Evolutionary conservation across 2,797 vertebrate species (phyloP).

Genomic region (Gobionotothen gibberifrons): DNA sequence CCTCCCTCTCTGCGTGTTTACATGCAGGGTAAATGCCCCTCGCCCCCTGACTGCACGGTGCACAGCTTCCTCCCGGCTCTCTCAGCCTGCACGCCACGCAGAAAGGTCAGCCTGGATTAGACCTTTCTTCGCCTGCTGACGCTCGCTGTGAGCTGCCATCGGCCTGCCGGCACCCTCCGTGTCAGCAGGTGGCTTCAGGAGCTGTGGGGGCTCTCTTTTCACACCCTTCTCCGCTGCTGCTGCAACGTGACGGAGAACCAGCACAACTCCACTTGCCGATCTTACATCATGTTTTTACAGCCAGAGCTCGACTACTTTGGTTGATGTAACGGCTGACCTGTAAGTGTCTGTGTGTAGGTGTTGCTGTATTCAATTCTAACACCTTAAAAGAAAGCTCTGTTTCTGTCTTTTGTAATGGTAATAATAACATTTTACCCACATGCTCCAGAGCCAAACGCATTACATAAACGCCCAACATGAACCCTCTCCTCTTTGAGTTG

Average conservation of each 20-base stretch:
- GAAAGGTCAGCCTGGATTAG: constrained; percentile 69
- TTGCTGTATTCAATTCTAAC: background rate
- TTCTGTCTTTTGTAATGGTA: background rate
- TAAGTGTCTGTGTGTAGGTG: constrained; percentile 5
- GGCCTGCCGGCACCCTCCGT: constrained; percentile 35
- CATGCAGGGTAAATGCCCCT: constrained; percentile 22
- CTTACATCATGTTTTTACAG: constrained; percentile 37
- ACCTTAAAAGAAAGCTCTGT: background rate
- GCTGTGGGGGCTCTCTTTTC: constrained; percentile 3
- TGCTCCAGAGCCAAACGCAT: no score
- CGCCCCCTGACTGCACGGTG: background rate
- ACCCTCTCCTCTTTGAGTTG: no score
- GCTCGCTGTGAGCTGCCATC: no score
- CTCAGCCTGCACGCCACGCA: constrained; percentile 32
- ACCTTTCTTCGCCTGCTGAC: constrained; percentile 41
- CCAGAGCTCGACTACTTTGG: background rate
- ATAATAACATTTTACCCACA: background rate
- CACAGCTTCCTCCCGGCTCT: constrained; percentile 28
- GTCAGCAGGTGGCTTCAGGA: constrained; percentile 50
- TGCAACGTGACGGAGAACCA: constrained; percentile 34
- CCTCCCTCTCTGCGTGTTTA: background rate
- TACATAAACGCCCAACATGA: no score
- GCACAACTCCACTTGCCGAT: constrained; percentile 2
- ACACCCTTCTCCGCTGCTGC: constrained; percentile 11
- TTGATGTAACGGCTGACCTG: constrained; percentile 28